phyloP scores from a whole-genome alignment of 2,797 vertebrate genomes.

The Eulemur coronatus region DNA sequence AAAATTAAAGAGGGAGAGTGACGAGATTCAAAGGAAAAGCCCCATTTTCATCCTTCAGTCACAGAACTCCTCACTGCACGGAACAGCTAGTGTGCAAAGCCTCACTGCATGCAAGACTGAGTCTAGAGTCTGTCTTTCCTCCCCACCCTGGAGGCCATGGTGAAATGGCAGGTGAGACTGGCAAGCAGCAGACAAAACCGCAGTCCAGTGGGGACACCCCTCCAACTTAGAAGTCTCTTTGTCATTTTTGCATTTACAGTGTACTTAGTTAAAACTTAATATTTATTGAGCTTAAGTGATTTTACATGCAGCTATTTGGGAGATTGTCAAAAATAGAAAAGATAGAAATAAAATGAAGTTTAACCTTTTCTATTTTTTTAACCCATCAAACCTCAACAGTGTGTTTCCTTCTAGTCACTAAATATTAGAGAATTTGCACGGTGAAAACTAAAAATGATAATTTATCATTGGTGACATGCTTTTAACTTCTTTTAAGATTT shows the following conservation, averaged over 20 bases:
- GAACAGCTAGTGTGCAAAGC: accelerated
- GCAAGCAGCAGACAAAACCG: background rate
- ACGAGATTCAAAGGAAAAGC: background rate
- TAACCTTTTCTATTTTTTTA: background rate
- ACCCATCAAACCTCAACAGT: background rate
- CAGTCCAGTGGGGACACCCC: background rate
- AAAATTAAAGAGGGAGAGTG: background rate
- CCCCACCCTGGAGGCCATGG: background rate
- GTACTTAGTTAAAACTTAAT: background rate
- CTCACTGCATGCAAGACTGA: background rate
- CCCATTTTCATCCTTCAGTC: background rate
- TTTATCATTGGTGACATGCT: background rate
- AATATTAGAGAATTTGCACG: background rate
- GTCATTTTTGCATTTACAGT: background rate
- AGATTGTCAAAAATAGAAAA: background rate
- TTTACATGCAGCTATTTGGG: background rate
- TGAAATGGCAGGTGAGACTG: too few relatives aligned
- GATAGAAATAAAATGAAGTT: background rate
- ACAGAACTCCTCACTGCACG: background rate
- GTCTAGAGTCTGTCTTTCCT: background rate
- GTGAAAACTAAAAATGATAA: background rate
- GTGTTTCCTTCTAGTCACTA: background rate
- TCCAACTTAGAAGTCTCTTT: background rate
- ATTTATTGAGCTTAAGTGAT: background rate
- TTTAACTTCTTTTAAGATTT: background rate